Conservation (phyloP, 2,797 vertebrate genomes). For the Distichodus sexfasciatus region DNA sequence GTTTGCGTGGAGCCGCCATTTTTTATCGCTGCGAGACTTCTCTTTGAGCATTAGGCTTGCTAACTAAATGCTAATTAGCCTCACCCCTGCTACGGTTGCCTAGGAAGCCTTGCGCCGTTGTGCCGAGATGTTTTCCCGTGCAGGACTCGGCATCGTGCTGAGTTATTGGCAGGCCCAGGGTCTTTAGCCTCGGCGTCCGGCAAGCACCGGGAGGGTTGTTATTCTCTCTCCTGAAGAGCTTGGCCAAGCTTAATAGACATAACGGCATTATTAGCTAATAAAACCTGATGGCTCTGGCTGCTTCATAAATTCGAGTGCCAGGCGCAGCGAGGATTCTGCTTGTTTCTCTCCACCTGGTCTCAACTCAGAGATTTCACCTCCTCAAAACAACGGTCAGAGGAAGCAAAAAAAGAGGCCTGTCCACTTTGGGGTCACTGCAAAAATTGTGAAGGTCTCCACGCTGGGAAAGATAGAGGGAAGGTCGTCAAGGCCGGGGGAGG, state of each 20-base stretch:
- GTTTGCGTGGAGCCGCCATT: constrained; percentile 16
- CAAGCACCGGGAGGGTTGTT: constrained; percentile 52
- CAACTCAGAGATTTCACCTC: too few species aligned
- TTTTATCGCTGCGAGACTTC: not conserved
- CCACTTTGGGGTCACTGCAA: too few species aligned
- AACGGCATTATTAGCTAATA: constrained; percentile 72
- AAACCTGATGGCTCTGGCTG: constrained; percentile 65
- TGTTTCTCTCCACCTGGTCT: not conserved
- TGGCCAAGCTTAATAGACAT: constrained; percentile 63
- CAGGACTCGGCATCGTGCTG: constrained; percentile 48
- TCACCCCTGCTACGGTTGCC: constrained; percentile 49
- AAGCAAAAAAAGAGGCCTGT: too few species aligned
- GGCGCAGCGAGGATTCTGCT: constrained; percentile 20
- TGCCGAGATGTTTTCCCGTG: constrained; percentile 47
- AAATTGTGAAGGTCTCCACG: too few species aligned
- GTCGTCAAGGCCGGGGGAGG: too few species aligned
- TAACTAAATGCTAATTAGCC: constrained; percentile 52
- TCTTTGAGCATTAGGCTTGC: constrained; percentile 2
- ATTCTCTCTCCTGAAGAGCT: constrained; percentile 41
- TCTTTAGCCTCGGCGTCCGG: constrained; percentile 52
- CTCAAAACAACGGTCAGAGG: too few species aligned
- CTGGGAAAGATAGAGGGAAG: not conserved
- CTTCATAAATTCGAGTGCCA: constrained; percentile 60
- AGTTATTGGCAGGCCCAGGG: constrained; percentile 48
- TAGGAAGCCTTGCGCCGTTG: constrained; percentile 32